Conservation (phyloP, 2,888 invertebrate genomes). For the Adela reaumurella region DNA sequence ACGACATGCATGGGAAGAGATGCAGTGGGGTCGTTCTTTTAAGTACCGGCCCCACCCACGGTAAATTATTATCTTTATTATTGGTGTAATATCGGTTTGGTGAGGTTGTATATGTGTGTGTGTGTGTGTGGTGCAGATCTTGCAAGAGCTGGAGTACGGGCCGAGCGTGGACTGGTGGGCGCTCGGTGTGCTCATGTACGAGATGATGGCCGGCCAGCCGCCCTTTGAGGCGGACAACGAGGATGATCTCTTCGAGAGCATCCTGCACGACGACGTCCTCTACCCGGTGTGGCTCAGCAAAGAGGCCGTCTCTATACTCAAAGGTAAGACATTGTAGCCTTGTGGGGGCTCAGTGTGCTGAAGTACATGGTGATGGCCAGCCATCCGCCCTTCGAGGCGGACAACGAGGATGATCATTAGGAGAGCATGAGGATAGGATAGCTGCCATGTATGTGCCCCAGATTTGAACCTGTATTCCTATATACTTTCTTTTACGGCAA, state of each 20-base stretch:
- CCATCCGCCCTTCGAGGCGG: conserved; percentile 99
- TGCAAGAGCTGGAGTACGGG: conserved; percentile 89
- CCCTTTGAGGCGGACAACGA: conserved; percentile 99
- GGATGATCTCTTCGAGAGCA: conserved; percentile 98
- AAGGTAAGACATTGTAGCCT: conserved; percentile 79
- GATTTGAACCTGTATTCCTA: too few species aligned
- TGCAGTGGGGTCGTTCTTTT: too few species aligned
- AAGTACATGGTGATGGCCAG: conserved; percentile 99
- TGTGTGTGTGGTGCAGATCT: conserved; percentile 50
- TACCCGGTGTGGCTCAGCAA: conserved; percentile 96
- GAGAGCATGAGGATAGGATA: too few species aligned
- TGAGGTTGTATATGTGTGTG: not conserved
- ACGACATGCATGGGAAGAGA: too few species aligned
- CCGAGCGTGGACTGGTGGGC: conserved; percentile 96
- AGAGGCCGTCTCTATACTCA: conserved; percentile 87
- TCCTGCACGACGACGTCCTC: conserved; percentile 95
- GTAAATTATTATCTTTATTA: too few species aligned
- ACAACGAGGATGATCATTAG: conserved; percentile 99
- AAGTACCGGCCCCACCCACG: too few species aligned
- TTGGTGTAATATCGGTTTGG: too few species aligned
- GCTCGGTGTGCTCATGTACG: conserved; percentile 95
- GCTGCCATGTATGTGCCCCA: too few species aligned
- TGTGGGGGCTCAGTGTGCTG: conserved; percentile 97
- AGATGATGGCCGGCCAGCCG: conserved; percentile 99
- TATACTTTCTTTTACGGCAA: too few species aligned